phyloP scores from a whole-genome alignment of 2,797 vertebrate genomes.

The Diceros bicornis region DNA sequence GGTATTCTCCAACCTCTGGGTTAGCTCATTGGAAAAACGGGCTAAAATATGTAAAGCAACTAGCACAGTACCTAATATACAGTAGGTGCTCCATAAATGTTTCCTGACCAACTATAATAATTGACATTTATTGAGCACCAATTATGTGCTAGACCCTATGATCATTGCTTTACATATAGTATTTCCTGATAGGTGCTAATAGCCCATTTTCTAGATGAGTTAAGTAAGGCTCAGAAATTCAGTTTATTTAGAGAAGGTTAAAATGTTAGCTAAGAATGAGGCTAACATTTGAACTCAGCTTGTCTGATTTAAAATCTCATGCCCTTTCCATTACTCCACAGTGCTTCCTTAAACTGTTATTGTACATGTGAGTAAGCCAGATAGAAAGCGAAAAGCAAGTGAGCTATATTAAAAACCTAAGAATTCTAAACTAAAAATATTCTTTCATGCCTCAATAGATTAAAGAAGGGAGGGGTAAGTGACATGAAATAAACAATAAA shows the following conservation, averaged over 20 bases:
- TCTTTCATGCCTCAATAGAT: neutral
- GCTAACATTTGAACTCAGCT: neutral
- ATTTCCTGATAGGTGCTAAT: neutral
- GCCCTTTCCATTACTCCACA: neutral
- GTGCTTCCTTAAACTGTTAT: neutral
- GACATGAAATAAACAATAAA: conserved; percentile 45
- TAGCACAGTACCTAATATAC: neutral
- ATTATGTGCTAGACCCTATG: neutral
- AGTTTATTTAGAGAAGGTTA: conserved; percentile 34
- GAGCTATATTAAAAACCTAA: conserved; percentile 30
- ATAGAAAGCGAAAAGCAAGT: neutral
- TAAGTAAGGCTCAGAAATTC: neutral
- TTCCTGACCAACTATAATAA: neutral
- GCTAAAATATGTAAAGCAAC: neutral
- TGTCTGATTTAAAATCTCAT: conserved; percentile 39
- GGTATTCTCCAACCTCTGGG: neutral
- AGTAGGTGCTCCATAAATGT: neutral
- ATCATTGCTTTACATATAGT: neutral
- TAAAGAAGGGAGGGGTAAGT: neutral
- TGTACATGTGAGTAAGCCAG: neutral
- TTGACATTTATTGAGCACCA: neutral
- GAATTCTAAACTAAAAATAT: conserved; percentile 37
- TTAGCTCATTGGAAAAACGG: neutral
- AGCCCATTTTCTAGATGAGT: conserved; percentile 32
- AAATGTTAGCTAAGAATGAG: conserved; percentile 4